Conservation (phyloP, 2,113 vertebrate genomes). For the Dicrurus megarhynchus region DNA sequence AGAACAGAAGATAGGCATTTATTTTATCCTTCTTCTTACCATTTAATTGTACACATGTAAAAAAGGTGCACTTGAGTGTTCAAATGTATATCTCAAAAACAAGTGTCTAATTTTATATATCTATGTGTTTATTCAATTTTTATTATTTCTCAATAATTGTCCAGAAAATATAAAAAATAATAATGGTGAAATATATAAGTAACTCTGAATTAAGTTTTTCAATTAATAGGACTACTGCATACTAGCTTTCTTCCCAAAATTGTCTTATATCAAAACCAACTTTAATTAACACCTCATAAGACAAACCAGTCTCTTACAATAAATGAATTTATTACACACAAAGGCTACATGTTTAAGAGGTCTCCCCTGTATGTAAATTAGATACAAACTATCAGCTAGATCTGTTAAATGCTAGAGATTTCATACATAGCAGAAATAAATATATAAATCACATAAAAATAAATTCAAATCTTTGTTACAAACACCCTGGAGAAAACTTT, state of each 20-base stretch:
- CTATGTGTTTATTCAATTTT: neutral
- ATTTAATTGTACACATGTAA: neutral
- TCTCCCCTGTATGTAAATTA: conserved; percentile 37
- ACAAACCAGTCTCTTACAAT: conserved; percentile 42
- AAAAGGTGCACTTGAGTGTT: neutral
- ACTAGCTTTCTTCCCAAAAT: neutral
- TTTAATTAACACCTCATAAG: conserved; percentile 63
- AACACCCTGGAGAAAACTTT: conserved; percentile 65
- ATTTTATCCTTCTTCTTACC: neutral
- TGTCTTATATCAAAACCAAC: neutral
- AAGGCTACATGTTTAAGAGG: conserved; percentile 40
- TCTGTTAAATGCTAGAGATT: conserved; percentile 21
- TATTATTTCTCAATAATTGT: neutral
- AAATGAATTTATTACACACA: conserved; percentile 40
- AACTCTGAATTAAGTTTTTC: conserved; percentile 13
- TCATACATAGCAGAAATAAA: conserved; percentile 50
- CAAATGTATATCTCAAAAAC: neutral
- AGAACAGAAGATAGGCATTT: neutral
- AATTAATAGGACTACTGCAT: conserved; percentile 20
- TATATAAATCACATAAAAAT: conserved; percentile 71
- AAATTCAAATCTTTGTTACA: conserved; percentile 60
- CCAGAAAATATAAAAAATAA: neutral
- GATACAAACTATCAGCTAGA: neutral
- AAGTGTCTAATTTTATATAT: neutral
- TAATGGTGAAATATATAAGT: neutral